Conservation (phyloP, 2,888 invertebrate species). For the Didymodactylos carnosus region DNA sequence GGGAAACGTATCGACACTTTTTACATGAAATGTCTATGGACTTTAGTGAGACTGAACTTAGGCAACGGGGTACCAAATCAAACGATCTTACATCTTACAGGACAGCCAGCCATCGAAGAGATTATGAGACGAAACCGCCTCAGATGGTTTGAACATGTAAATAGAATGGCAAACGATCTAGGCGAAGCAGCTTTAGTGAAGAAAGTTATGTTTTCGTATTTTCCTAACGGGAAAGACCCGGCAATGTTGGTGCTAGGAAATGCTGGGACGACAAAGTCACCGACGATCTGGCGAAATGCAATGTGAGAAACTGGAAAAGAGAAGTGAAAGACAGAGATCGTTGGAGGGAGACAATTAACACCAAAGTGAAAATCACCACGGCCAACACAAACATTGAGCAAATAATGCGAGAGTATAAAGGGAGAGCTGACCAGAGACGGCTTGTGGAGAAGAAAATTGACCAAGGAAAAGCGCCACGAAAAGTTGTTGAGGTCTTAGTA, state of each 20-base stretch:
- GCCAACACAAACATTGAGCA: not conserved
- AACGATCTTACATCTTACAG: not conserved
- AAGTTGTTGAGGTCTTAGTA: not conserved
- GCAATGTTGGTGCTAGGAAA: not conserved
- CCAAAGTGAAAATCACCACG: not conserved
- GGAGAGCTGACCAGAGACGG: not conserved
- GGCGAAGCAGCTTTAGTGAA: not conserved
- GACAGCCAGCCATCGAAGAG: not conserved
- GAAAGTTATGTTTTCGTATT: not conserved
- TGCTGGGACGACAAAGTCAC: not conserved
- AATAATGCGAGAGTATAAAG: not conserved
- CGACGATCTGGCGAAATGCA: not conserved
- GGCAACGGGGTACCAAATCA: not conserved
- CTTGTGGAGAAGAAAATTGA: not conserved
- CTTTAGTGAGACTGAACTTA: not conserved
- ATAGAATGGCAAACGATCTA: not conserved
- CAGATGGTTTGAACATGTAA: not conserved
- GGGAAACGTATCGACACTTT: not conserved
- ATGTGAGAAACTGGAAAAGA: not conserved
- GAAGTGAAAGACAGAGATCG: not conserved
- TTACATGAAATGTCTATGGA: not conserved
- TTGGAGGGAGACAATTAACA: not conserved
- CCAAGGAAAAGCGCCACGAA: not conserved
- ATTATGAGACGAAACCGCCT: not conserved
- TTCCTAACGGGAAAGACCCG: not conserved